These are phyloP conservation scores for Synergus umbraculus DNA, from an alignment of 2,888 invertebrate species.

Conservation along the genomic window DNA sequence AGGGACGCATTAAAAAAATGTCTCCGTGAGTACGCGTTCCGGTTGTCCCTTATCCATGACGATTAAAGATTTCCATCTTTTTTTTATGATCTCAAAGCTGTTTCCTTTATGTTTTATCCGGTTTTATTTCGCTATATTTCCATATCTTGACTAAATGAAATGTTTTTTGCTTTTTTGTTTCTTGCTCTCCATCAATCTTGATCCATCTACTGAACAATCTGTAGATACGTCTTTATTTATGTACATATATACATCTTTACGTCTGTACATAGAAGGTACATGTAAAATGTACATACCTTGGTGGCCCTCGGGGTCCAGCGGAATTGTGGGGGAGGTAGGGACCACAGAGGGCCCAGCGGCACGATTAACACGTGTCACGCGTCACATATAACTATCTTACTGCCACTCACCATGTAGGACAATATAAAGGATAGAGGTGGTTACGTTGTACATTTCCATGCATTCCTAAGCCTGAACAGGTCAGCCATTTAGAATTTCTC, in stretches of 20 bases:
- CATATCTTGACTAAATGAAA: not conserved
- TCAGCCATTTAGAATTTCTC: constrained; percentile 71
- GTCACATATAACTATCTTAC: constrained; percentile 67
- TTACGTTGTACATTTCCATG: constrained; percentile 66
- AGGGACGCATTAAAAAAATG: not conserved
- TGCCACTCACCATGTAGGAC: constrained; percentile 72
- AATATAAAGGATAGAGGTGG: constrained; percentile 61
- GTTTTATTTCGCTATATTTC: constrained; percentile 7
- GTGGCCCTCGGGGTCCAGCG: not conserved
- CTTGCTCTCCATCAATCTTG: constrained; percentile 7
- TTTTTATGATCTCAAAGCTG: not conserved
- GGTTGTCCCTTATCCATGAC: not conserved
- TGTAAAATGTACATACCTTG: not conserved
- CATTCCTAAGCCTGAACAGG: constrained; percentile 70
- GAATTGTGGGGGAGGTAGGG: constrained; percentile 57
- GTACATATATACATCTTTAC: too few relatives aligned
- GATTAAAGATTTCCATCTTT: not conserved
- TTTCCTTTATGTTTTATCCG: not conserved
- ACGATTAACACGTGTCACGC: constrained; percentile 74
- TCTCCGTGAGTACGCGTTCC: not conserved
- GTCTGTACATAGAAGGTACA: too few relatives aligned
- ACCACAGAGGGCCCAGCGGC: constrained; percentile 58
- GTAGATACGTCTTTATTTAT: not conserved
- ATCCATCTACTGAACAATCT: not conserved
- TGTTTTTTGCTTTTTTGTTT: not conserved